Evolutionary conservation across 2,113 vertebrate genomes (phyloP).

Genomic region (Prionailurus viverrinus): DNA sequence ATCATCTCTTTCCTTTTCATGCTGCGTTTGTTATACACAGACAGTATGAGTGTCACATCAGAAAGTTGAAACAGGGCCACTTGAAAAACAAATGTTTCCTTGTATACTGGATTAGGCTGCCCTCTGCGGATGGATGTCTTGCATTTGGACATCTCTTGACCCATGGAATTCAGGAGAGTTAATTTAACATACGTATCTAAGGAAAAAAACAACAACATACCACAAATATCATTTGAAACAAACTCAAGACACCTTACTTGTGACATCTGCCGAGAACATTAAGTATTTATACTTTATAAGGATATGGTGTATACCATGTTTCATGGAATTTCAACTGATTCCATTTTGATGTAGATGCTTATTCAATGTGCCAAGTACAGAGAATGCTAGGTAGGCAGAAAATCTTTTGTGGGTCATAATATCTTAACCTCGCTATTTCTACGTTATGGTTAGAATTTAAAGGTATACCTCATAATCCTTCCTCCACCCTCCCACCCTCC

Average conservation of each 20-base stretch:
- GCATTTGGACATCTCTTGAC: constrained; percentile 99
- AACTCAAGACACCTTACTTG: not conserved
- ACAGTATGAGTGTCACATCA: constrained; percentile 98
- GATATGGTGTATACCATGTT: constrained; percentile 87
- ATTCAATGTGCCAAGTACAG: constrained; percentile 29
- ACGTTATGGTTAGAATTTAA: constrained; percentile 55
- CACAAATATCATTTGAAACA: constrained; percentile 74
- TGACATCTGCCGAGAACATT: constrained; percentile 13
- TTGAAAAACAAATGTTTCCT: constrained; percentile 98
- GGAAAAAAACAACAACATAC: constrained; percentile 74
- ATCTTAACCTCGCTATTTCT: constrained; percentile 66
- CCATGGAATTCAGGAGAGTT: constrained; percentile 98
- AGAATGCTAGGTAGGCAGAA: constrained; percentile 73
- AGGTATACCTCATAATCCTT: constrained; percentile 88
- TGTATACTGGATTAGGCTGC: constrained; percentile 98
- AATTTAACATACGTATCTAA: constrained; percentile 98
- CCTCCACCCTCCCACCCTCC: constrained; percentile 13
- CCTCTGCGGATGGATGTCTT: constrained; percentile 98
- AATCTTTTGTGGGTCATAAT: constrained; percentile 65
- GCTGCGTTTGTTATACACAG: constrained; percentile 98
- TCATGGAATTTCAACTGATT: constrained; percentile 72
- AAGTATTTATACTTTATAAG: constrained; percentile 72
- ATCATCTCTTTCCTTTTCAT: constrained; percentile 99
- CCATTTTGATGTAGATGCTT: constrained; percentile 62
- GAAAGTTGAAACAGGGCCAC: constrained; percentile 99